Percentiles rank a stretch among this genome's conserved stretches.
phyloP scores from a whole-genome alignment of 2,797 vertebrate genomes.

The Acanthurus tractus region DNA sequence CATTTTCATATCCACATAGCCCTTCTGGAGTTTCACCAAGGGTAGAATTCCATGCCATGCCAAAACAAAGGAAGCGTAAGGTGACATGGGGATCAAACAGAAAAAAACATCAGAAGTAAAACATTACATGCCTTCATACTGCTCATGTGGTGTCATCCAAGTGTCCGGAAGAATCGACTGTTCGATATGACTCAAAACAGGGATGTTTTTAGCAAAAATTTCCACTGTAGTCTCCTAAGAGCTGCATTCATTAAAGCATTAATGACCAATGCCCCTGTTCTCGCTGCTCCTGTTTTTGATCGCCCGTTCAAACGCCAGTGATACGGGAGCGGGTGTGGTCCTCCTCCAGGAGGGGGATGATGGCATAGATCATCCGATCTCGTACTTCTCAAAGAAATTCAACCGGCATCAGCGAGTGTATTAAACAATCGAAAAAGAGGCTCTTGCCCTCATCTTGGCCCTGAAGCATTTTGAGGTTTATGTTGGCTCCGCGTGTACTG shows the following conservation, averaged over 20 bases:
- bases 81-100: too few relatives aligned
- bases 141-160: too few relatives aligned
- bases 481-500: background rate
- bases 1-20: too few relatives aligned
- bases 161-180: too few relatives aligned
- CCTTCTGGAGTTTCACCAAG: too few relatives aligned
- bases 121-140: too few relatives aligned
- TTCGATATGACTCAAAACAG: too few relatives aligned
- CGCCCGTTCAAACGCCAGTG: background rate
- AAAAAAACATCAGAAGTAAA: too few relatives aligned
- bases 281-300: background rate
- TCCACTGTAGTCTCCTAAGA: too few relatives aligned
- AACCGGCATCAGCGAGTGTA: background rate
- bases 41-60: too few relatives aligned
- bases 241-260: background rate
- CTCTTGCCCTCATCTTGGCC: background rate
- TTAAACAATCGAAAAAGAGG: background rate
- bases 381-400: background rate
- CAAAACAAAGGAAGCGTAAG: too few relatives aligned
- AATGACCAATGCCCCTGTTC: background rate
- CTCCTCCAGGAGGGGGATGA: slow-evolving; percentile 4
- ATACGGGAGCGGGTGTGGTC: background rate
- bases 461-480: background rate
- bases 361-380: background rate
- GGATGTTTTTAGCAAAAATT: too few relatives aligned